Evolutionary conservation across 2,888 invertebrate genomes (phyloP).

Genomic region (Monoplex corrugatus): DNA sequence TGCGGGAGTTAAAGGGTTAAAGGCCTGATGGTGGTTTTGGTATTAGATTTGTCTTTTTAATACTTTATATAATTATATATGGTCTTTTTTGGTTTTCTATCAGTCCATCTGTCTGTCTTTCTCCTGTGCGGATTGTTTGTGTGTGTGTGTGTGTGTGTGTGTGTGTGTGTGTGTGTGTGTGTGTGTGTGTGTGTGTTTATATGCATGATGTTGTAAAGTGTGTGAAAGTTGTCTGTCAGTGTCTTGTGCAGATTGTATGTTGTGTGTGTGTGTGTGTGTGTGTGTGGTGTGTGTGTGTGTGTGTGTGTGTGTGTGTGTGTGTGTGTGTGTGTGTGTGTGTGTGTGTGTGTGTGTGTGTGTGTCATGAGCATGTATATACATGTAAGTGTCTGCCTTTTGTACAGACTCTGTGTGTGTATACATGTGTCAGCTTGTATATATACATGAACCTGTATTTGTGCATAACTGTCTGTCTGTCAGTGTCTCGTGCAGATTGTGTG

Average conservation of each 20-base stretch:
- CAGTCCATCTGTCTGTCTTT: not conserved
- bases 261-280: not conserved
- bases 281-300: not conserved
- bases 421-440: not conserved
- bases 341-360: not conserved
- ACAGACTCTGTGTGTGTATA: not conserved
- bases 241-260: no score
- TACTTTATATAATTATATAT: no score
- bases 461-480: not conserved
- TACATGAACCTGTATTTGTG: not conserved
- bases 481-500: not conserved
- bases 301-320: no score
- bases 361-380: not conserved
- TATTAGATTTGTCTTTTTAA: no score
- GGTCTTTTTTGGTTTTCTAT: no score
- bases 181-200: no score
- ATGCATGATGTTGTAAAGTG: not conserved
- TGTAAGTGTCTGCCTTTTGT: not conserved
- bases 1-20: no score
- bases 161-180: no score
- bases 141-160: no score
- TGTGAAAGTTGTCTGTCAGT: not conserved
- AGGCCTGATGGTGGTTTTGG: no score
- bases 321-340: no score
- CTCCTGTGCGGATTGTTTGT: no score